phyloP scores from a whole-genome alignment of 2,797 vertebrate species.

The Limnodromus scolopaceus region DNA sequence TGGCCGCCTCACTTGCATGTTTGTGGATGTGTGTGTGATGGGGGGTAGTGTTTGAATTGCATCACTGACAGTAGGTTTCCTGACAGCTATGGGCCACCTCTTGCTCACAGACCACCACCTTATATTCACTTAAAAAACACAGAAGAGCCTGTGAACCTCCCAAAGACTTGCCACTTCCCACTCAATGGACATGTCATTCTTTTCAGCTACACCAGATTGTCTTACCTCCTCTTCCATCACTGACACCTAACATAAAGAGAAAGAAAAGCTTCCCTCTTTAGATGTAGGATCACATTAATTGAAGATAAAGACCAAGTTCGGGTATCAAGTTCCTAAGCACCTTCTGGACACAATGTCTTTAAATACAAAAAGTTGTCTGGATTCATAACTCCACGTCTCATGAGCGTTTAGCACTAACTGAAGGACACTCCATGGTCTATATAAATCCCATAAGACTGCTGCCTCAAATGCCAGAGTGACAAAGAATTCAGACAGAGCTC shows the following conservation, averaged over 20 bases:
- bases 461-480: background rate
- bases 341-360: background rate
- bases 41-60: background rate
- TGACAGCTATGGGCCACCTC: background rate
- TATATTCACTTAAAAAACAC: background rate
- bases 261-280: background rate
- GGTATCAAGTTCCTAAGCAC: background rate
- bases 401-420: background rate
- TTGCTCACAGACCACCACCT: background rate
- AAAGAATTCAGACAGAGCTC: background rate
- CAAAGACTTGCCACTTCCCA: background rate
- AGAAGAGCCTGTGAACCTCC: background rate
- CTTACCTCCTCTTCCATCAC: constrained; percentile 29
- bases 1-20: background rate
- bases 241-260: background rate
- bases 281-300: background rate
- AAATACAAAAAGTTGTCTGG: background rate
- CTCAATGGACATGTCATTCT: background rate
- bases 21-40: background rate
- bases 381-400: background rate
- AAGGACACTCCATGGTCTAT: background rate
- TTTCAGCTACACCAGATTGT: constrained; percentile 10
- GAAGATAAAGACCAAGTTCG: background rate
- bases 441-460: background rate
- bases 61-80: background rate